Conservation (phyloP, 2,888 invertebrate genomes). For the Mantis religiosa region DNA sequence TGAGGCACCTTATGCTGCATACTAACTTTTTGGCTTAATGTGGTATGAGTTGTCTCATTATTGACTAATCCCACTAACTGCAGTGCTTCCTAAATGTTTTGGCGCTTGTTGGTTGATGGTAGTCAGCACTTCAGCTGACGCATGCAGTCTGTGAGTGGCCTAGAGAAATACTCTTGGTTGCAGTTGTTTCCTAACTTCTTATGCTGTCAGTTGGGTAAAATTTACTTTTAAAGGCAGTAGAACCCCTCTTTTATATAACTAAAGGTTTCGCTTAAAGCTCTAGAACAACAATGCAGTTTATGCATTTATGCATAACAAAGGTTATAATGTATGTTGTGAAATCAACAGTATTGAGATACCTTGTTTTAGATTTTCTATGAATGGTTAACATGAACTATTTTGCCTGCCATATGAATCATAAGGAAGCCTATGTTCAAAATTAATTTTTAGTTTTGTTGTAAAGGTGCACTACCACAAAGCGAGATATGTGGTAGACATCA, state of each 20-base stretch:
- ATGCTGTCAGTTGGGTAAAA: neutral
- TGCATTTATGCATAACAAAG: too few relatives aligned
- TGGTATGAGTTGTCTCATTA: conserved; percentile 9
- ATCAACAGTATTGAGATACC: too few relatives aligned
- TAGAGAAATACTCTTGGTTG: neutral
- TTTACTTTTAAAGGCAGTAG: neutral
- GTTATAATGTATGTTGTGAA: too few relatives aligned
- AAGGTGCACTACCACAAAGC: too few relatives aligned
- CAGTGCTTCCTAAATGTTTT: conserved; percentile 12
- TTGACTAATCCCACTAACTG: neutral
- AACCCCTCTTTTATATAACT: neutral
- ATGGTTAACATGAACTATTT: too few relatives aligned
- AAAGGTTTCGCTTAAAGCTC: too few relatives aligned
- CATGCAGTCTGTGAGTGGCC: conserved; percentile 19
- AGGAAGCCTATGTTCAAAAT: too few relatives aligned
- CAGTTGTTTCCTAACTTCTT: neutral
- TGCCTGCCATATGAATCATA: too few relatives aligned
- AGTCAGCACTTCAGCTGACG: conserved; percentile 9
- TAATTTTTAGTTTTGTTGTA: too few relatives aligned
- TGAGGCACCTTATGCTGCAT: conserved; percentile 3
- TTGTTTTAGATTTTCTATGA: too few relatives aligned
- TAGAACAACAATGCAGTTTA: too few relatives aligned
- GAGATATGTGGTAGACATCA: too few relatives aligned
- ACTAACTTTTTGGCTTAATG: neutral
- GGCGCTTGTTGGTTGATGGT: conserved; percentile 14